Conservation (phyloP, 2,113 vertebrate species). For the Piaya cayana region DNA sequence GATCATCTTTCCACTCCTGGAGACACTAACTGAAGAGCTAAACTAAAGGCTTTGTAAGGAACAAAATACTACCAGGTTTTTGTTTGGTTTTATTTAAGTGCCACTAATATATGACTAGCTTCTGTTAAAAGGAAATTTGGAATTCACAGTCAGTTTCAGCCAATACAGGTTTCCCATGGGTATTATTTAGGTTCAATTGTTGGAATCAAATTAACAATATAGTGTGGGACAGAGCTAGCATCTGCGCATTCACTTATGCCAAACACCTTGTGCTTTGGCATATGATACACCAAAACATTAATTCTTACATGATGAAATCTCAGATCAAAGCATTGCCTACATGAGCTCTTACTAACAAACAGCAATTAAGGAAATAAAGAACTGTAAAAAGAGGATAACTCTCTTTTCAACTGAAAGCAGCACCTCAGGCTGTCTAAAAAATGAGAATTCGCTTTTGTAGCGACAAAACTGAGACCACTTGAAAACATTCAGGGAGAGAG, state of each 20-base stretch:
- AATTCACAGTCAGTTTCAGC: not conserved
- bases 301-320: not conserved
- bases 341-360: not conserved
- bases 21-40: not conserved
- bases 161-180: not conserved
- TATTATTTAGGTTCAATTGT: not conserved
- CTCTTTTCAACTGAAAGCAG: not conserved
- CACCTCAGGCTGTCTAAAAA: not conserved
- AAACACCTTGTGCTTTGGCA: not conserved
- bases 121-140: not conserved
- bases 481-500: not conserved
- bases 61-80: not conserved
- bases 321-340: not conserved
- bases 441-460: not conserved
- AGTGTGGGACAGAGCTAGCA: not conserved
- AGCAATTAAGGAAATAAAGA: not conserved
- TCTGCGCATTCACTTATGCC: not conserved
- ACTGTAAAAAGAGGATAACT: not conserved
- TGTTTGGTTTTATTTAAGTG: not conserved
- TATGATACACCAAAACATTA: rapidly evolving
- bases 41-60: not conserved
- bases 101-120: not conserved
- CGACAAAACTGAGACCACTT: not conserved
- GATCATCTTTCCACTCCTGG: not conserved
- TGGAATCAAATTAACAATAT: not conserved